Conservation (phyloP, 2,113 vertebrate species). For the Gobius niger region DNA sequence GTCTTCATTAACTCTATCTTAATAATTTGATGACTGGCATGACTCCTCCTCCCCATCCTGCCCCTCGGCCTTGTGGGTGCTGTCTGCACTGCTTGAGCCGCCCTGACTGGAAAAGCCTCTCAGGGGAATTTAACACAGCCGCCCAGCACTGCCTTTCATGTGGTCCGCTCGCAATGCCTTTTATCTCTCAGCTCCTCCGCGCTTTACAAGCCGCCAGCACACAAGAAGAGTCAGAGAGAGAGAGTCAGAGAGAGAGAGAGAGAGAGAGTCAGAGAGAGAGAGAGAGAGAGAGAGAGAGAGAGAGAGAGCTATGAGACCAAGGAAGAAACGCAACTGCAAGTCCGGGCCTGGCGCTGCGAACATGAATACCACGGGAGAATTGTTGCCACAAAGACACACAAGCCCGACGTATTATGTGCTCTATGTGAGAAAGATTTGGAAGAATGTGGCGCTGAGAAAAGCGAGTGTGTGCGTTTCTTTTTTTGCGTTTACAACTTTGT, state of each 20-base stretch:
- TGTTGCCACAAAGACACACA: conserved; percentile 63
- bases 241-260: not conserved
- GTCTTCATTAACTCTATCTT: conserved; percentile 6
- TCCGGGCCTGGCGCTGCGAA: conserved; percentile 64
- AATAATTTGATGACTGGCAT: conserved; percentile 49
- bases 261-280: no score
- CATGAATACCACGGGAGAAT: conserved; percentile 69
- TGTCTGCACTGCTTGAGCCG: conserved; percentile 59
- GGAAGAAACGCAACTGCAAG: conserved; percentile 51
- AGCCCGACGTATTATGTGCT: conserved; percentile 37
- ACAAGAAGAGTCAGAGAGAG: conserved; percentile 34
- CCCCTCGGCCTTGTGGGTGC: conserved; percentile 65
- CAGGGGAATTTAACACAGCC: conserved; percentile 72
- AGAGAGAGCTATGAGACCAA: not conserved
- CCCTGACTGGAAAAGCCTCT: conserved; percentile 73
- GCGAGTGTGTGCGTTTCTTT: not conserved
- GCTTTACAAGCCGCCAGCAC: conserved; percentile 62
- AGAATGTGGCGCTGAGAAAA: conserved; percentile 7
- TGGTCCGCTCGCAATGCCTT: conserved; percentile 70
- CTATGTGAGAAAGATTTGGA: conserved; percentile 22
- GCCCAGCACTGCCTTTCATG: conserved; percentile 73
- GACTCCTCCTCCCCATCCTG: conserved; percentile 53
- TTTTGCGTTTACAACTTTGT: conserved; percentile 15
- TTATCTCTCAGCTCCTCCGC: conserved; percentile 70
- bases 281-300: no score